phyloP scores from a whole-genome alignment of 2,797 vertebrate species.

The Pipistrellus pygmaeus region DNA sequence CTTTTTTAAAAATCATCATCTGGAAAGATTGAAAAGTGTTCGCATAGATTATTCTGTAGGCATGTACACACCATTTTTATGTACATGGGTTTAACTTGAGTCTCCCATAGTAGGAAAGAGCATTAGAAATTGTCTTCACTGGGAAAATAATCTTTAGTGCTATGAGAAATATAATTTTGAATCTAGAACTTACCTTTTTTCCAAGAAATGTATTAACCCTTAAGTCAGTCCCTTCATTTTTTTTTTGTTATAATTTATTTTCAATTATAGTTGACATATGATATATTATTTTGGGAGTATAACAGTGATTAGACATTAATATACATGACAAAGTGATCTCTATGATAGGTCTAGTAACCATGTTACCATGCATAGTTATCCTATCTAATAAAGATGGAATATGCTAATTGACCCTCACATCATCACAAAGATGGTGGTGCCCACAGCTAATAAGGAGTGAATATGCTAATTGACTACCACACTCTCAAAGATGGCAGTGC shows the following conservation, averaged over 20 bases:
- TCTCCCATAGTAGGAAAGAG: constrained; percentile 1
- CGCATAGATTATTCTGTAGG: constrained; percentile 2
- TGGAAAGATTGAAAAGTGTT: constrained; percentile 27
- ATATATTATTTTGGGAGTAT: neutral
- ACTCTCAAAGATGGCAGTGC: too few species aligned
- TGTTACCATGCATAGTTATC: neutral
- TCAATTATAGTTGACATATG: neutral
- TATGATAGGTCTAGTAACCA: neutral
- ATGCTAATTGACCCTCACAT: too few species aligned
- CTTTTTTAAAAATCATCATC: neutral
- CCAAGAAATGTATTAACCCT: neutral
- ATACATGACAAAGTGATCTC: neutral
- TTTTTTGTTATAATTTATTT: neutral
- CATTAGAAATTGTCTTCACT: constrained; percentile 32
- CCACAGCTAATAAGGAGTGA: too few species aligned
- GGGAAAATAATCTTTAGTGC: constrained; percentile 21
- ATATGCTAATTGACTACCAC: too few species aligned
- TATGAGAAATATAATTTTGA: constrained; percentile 39
- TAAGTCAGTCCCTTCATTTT: neutral
- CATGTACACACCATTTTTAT: neutral
- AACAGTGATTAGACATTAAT: neutral
- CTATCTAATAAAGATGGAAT: too few species aligned
- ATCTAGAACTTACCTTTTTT: neutral
- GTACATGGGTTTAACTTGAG: constrained; percentile 19
- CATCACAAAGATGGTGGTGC: too few species aligned